A percentile compares a stretch with the other conserved stretches of the same genome.
Conservation (phyloP, 2,113 vertebrate species). For the Pipa parva region DNA sequence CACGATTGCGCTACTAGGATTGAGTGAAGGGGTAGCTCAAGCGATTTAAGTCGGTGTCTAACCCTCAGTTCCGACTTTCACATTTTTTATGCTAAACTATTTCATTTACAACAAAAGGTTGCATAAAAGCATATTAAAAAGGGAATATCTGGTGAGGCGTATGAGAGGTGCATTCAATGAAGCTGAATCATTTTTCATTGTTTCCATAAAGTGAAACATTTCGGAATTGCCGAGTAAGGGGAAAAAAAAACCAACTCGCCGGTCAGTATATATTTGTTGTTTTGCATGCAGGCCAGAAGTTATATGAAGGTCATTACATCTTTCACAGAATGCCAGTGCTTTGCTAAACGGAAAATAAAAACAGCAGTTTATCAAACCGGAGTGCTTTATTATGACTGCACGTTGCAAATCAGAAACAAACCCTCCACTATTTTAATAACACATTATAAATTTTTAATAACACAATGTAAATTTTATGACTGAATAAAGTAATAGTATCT, state of each 20-base stretch:
- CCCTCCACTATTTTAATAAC: slow-evolving; percentile 32
- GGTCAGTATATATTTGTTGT: neutral
- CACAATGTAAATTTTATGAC: slow-evolving; percentile 39
- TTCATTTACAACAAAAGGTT: no score
- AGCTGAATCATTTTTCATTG: neutral
- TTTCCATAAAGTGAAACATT: no score
- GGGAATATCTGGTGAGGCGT: no score
- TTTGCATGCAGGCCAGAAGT: neutral
- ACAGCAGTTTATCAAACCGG: slow-evolving; percentile 28
- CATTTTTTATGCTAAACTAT: no score
- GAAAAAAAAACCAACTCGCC: neutral
- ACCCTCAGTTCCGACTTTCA: no score
- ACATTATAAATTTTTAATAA: slow-evolving; percentile 38
- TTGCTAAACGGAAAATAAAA: slow-evolving; percentile 31
- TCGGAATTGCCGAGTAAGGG: no score
- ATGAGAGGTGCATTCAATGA: neutral
- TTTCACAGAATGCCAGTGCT: slow-evolving; percentile 16
- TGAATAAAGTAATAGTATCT: slow-evolving; percentile 29
- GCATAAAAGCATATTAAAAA: no score
- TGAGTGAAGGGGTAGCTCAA: no score
- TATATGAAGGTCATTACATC: slow-evolving; percentile 31
- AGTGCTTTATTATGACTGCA: slow-evolving; percentile 32
- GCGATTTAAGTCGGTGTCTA: no score
- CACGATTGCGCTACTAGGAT: no score
- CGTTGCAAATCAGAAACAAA: slow-evolving; percentile 25